Conservation (phyloP, 2,888 invertebrate genomes). For the Spodoptera picta region DNA sequence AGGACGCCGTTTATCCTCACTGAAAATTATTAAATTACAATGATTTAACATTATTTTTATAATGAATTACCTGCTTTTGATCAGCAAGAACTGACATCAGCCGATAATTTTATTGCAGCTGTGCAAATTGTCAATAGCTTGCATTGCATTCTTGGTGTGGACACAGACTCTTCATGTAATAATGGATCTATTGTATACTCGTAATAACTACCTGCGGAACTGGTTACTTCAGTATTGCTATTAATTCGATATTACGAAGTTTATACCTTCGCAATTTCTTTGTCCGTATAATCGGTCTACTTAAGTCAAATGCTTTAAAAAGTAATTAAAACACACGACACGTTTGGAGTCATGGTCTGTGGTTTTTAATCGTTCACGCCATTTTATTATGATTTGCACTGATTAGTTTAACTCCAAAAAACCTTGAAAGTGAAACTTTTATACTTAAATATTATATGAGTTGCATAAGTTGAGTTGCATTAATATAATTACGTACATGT, state of each 20-base stretch:
- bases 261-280: conserved; percentile 13
- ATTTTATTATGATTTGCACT: conserved; percentile 22
- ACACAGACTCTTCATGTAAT: conserved; percentile 10
- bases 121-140: conserved; percentile 16
- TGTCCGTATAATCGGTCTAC: conserved; percentile 2
- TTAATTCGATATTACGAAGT: conserved; percentile 8
- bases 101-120: conserved; percentile 2
- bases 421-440: conserved; percentile 34
- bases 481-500: conserved; percentile 8
- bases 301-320: conserved; percentile 2
- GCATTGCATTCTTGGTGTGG: neutral
- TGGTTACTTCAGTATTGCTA: conserved; percentile 2
- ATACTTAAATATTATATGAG: conserved; percentile 5
- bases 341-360: conserved; percentile 7
- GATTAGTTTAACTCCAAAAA: conserved; percentile 26
- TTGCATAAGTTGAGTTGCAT: conserved; percentile 8
- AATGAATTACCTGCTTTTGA: too few species aligned
- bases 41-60: neutral
- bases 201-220: conserved; percentile 11
- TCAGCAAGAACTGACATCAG: too few species aligned
- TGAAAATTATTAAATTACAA: conserved; percentile 68
- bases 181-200: conserved; percentile 14
- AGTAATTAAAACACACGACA: conserved; percentile 20
- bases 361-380: conserved; percentile 16
- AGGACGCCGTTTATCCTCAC: conserved; percentile 89